Conservation (phyloP, 2,113 vertebrate genomes). For the Meriones unguiculatus region DNA sequence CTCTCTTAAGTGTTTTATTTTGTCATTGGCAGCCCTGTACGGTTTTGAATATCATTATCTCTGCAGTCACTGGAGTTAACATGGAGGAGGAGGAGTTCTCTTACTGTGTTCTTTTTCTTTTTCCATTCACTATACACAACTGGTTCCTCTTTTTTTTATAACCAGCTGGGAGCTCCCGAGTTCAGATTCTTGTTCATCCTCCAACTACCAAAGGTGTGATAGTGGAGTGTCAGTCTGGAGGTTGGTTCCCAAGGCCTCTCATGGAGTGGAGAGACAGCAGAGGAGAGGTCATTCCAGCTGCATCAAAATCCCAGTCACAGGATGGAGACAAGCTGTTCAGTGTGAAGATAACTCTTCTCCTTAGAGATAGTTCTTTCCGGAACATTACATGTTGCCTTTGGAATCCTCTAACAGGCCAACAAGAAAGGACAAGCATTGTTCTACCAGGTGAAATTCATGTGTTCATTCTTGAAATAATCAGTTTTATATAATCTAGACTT, state of each 20-base stretch:
- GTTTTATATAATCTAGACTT: neutral
- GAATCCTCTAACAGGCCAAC: conserved; percentile 48
- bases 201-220: conserved; percentile 4
- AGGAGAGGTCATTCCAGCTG: neutral
- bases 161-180: conserved; percentile 35
- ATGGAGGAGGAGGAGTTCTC: neutral
- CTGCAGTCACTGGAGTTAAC: neutral
- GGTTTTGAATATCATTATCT: neutral
- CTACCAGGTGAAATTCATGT: conserved; percentile 34
- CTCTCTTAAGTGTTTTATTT: neutral
- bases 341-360: conserved; percentile 45
- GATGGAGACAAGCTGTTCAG: conserved; percentile 21
- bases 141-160: neutral
- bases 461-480: neutral
- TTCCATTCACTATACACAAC: neutral
- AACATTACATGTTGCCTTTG: conserved; percentile 7
- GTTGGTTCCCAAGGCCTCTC: conserved; percentile 42
- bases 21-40: neutral
- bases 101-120: neutral
- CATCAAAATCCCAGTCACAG: conserved; percentile 12
- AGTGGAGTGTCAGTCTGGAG: conserved; percentile 41
- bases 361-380: neutral
- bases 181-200: conserved; percentile 3
- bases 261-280: conserved; percentile 62
- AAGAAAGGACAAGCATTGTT: conserved; percentile 15